phyloP scores from a whole-genome alignment of 23 tunicate genomes.

The Halocynthia roretzi region DNA sequence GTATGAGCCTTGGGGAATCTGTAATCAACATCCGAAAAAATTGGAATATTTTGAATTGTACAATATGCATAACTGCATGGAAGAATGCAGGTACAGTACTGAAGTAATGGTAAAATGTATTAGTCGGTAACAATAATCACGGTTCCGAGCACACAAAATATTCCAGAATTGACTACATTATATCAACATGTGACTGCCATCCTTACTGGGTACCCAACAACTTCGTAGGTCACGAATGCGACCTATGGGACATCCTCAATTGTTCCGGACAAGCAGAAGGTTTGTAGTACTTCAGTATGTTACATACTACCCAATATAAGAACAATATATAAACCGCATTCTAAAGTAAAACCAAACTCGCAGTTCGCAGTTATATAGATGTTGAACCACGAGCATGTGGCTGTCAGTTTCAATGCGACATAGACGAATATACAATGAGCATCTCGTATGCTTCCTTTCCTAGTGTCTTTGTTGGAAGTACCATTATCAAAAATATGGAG shows the following conservation, averaged over 20 bases:
- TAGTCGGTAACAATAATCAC: too few relatives aligned
- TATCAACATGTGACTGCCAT: slow-evolving; percentile 36
- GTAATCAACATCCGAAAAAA: slow-evolving; percentile 9
- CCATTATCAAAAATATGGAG: background rate
- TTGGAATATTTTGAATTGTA: slow-evolving; percentile 25
- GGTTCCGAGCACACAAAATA: background rate
- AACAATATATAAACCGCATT: too few relatives aligned
- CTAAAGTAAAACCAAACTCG: too few relatives aligned
- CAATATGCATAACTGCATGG: slow-evolving; percentile 34
- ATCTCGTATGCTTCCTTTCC: slow-evolving; percentile 35
- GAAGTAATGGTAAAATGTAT: background rate
- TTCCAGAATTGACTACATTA: slow-evolving; percentile 22
- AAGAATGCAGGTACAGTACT: slow-evolving; percentile 40
- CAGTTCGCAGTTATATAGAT: background rate
- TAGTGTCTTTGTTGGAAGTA: slow-evolving; percentile 28
- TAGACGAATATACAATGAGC: slow-evolving; percentile 16
- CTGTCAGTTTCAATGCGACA: slow-evolving; percentile 29
- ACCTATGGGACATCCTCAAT: slow-evolving; percentile 27
- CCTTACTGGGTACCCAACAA: slow-evolving; percentile 45
- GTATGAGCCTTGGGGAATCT: slow-evolving; percentile 59
- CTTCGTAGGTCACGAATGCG: slow-evolving; percentile 32
- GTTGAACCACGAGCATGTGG: slow-evolving; percentile 6
- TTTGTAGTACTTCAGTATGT: background rate
- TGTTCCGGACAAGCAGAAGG: slow-evolving; percentile 62
- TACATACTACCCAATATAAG: too few relatives aligned